Base-by-base conservation (phyloP, 2,113 vertebrate genomes). In the Arizona elegans region DNA sequence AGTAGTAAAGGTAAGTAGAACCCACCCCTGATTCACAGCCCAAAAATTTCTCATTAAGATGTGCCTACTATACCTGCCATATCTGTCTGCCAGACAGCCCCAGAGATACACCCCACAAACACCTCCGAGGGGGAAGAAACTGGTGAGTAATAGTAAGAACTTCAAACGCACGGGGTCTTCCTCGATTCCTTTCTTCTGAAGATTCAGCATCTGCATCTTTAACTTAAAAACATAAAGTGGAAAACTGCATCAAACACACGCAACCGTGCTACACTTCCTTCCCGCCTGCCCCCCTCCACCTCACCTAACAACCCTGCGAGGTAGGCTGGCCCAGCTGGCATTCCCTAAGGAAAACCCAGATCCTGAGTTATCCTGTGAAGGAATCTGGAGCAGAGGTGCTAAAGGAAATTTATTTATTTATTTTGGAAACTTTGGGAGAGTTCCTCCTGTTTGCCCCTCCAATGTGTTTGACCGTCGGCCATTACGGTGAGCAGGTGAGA, bases 131-230 rank as follows among this genome's bases (percentile, higher is more conserved):
- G 33, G 17, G 8, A 81, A 0, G 3, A 8, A 38, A 43, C 8
- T 2, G 5, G 1, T 2, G n/a, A 75, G 6, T 2, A 33, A 8
- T 33, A 75, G 13, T 17, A 75, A 7, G 12, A 33, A 33, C 65
- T 15, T 13, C 0, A 15, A n/a, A 6, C 1, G 1, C 10, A 2
- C 5, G 0, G 62, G 0, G 29, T 2, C 13, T 15, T 6, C 15
- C 1, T 15, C 4, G 1, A 0, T 13, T 12, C 0, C 12, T 70
- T n/a, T 5, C 12, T 6, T 0, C 2, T 43, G 7, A 2, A 38
- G 33, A 81, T 8, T 8, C 17, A 21, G 0, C 17, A 81, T 0
- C 7, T 21, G 75, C 0, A 81, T 38, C 15, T 1, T 8, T 38
- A 7, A 8, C 70, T 81, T 19, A 38, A 81, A 81, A 38, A 81